phyloP scores from a whole-genome alignment of 2,888 invertebrate species.

The Synergus itoensis region DNA sequence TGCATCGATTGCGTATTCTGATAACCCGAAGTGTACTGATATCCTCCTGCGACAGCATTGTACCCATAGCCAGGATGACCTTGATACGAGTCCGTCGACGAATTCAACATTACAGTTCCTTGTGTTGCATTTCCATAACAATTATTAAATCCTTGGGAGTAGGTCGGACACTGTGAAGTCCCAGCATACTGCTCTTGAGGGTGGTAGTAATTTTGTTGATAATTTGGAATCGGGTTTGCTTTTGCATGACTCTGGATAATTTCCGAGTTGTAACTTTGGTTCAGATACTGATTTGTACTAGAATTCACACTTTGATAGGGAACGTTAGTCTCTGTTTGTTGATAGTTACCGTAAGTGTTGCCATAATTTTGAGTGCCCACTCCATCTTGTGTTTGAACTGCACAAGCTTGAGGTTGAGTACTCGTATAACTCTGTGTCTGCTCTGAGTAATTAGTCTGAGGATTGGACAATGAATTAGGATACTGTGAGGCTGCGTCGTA shows the following conservation, averaged over 20 bases:
- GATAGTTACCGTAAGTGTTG: slow-evolving; percentile 59
- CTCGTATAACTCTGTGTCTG: slow-evolving; percentile 44
- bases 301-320: slow-evolving; percentile 67
- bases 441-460: slow-evolving; percentile 43
- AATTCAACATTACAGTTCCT: slow-evolving; percentile 40
- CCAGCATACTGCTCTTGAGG: slow-evolving; percentile 60
- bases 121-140: slow-evolving; percentile 56
- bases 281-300: slow-evolving; percentile 60
- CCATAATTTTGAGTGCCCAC: slow-evolving; percentile 31
- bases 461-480: slow-evolving; percentile 6
- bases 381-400: background rate
- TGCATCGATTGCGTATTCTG: slow-evolving; percentile 76
- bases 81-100: slow-evolving; percentile 71
- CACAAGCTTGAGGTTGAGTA: slow-evolving; percentile 15
- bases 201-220: slow-evolving; percentile 60
- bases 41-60: slow-evolving; percentile 80
- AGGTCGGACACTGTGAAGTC: slow-evolving; percentile 59
- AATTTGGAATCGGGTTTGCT: slow-evolving; percentile 58
- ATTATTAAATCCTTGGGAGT: slow-evolving; percentile 59
- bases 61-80: slow-evolving; percentile 83
- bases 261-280: slow-evolving; percentile 55
- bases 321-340: slow-evolving; percentile 60
- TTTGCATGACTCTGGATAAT: slow-evolving; percentile 74
- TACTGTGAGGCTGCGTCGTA: slow-evolving; percentile 19
- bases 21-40: slow-evolving; percentile 83